Conservation (phyloP, 2,797 vertebrate species). For the Setipinna tenuifilis region DNA sequence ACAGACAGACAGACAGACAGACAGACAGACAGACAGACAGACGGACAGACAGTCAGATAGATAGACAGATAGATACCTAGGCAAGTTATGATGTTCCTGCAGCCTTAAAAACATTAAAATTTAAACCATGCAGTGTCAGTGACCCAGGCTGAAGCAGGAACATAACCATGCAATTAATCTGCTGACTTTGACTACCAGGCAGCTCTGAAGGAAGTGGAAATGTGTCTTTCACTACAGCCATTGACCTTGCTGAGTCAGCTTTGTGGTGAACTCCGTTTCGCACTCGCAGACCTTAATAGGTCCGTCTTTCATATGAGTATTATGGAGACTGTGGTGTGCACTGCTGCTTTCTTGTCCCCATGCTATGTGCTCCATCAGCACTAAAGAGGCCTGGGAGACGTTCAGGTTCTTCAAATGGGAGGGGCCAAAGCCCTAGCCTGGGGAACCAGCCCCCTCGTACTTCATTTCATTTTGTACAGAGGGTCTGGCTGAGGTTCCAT, state of each 20-base stretch:
- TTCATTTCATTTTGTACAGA: too few relatives aligned
- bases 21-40: too few relatives aligned
- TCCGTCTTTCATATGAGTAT: neutral
- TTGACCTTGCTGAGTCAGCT: neutral
- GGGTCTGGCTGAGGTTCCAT: too few relatives aligned
- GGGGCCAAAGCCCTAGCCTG: neutral
- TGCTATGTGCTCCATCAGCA: too few relatives aligned
- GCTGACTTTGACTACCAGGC: neutral
- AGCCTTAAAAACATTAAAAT: too few relatives aligned
- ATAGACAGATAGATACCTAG: too few relatives aligned
- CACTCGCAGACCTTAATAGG: neutral
- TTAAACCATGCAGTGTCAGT: neutral
- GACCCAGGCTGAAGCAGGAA: neutral
- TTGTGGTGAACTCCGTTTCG: neutral
- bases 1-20: too few relatives aligned
- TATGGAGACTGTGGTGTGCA: too few relatives aligned
- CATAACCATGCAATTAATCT: neutral
- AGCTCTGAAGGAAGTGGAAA: neutral
- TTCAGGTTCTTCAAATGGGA: neutral
- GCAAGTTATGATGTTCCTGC: too few relatives aligned
- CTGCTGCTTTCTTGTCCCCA: too few relatives aligned
- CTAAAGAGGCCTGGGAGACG: neutral
- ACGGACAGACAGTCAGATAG: too few relatives aligned
- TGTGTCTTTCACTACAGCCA: neutral
- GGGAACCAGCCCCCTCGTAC: too few relatives aligned